Conservation (phyloP, 2,113 vertebrate species). For the Phycodurus eques region DNA sequence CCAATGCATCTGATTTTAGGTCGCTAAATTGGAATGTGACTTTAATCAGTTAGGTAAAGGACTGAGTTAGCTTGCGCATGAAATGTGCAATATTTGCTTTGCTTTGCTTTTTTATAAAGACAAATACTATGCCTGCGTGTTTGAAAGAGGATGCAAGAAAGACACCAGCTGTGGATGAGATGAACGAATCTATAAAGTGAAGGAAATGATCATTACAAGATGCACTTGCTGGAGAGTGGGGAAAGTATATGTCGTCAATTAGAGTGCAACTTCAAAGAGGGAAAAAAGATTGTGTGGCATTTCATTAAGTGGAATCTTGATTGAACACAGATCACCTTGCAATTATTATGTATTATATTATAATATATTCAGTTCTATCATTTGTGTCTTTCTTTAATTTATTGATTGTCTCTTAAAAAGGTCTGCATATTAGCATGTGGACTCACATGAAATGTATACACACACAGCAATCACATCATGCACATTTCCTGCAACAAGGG, state of each 20-base stretch:
- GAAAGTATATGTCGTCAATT: constrained; percentile 66
- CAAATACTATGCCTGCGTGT: no score
- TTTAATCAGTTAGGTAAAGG: no score
- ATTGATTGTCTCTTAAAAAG: constrained; percentile 1
- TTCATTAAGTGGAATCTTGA: neutral
- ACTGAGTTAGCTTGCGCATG: no score
- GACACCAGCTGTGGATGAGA: constrained; percentile 55
- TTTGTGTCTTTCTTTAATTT: neutral
- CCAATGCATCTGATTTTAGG: no score
- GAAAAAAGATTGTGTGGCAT: constrained; percentile 12
- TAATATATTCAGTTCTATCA: neutral
- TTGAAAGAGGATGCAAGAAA: constrained; percentile 31
- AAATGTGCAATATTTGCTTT: no score
- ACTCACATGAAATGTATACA: neutral
- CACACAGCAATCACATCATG: constrained; percentile 9
- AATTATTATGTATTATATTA: neutral
- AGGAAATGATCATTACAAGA: constrained; percentile 66
- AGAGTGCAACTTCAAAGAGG: constrained; percentile 49
- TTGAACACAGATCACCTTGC: neutral
- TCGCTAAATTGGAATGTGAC: no score
- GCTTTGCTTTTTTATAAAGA: no score
- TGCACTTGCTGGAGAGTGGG: constrained; percentile 63
- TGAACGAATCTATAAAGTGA: constrained; percentile 56
- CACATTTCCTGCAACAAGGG: constrained; percentile 39
- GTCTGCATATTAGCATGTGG: neutral